Evolutionary conservation across 2,888 invertebrate genomes (phyloP), one percentile per base, ranked within the genome.

Genomic region (Pyralis farinalis): DNA sequence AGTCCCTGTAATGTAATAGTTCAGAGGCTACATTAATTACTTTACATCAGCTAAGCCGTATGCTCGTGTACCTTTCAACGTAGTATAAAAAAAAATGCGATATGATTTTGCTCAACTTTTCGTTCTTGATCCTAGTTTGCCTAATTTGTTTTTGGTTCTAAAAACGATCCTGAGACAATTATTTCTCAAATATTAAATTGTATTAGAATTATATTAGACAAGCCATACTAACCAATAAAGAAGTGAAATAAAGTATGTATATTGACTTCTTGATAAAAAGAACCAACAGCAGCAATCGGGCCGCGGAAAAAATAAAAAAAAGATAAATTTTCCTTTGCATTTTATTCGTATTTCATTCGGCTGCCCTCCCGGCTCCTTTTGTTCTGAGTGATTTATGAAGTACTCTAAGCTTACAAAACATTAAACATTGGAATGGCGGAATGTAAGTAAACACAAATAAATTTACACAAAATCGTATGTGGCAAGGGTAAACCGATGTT

Each of bases 381-480:
- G 68, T 69, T 70, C 63, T 59, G 53, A 57, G 66, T 74, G 73
- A 74, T 74, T 74, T 74, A 74, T 74, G 65, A 64, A 71, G 67
- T 71, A 71, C 65, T 58, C 63, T 53, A 61, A 65, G 63, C 70
- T 71, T 68, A 72, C 71, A 69, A 71, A 71, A 71, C 72, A 72
- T 71, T 71, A 68, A 72, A 63, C 70, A 68, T 66, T 44, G 55
- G 49, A 52, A 39, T 33, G 31, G 49, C 49, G 52, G 58, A 55
- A 63, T 63, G 58, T 58, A 60, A 61, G 63, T 61, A 63, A 60
- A 66, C 62, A 66, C 57, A 62, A 63, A 59, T 62, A 59, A 60
- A 55, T 49, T 49, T 49, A 44, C 51, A 51, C 51, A 51, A 51
- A 44, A 47, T 46, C 51, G 51, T 47, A 47, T 44, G 32, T 37